Evolutionary conservation across 2,888 invertebrate genomes (phyloP).

Genomic region (Drosophila antonietae): DNA sequence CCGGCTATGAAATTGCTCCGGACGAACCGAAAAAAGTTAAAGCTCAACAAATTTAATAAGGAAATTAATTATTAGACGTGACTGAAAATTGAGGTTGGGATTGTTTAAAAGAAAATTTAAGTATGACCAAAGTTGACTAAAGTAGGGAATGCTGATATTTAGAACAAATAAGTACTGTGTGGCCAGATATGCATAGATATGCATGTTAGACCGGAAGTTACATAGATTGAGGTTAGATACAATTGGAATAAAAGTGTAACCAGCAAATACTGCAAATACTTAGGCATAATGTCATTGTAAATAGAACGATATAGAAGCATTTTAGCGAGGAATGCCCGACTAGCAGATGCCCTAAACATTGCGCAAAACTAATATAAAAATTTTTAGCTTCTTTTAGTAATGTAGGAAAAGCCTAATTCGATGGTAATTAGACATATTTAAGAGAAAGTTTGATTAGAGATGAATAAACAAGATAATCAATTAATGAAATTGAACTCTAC

Average conservation of each 20-base stretch:
- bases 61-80: not conserved
- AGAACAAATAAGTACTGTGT: not conserved
- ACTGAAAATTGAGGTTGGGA: not conserved
- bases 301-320: too few relatives aligned
- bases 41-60: slow-evolving; percentile 32
- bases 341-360: too few relatives aligned
- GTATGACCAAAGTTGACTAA: not conserved
- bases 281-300: too few relatives aligned
- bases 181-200: not conserved
- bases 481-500: too few relatives aligned
- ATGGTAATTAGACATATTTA: too few relatives aligned
- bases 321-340: too few relatives aligned
- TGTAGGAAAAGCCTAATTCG: not conserved
- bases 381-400: too few relatives aligned
- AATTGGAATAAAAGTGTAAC: not conserved
- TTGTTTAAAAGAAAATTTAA: not conserved
- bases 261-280: not conserved
- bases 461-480: not conserved
- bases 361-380: too few relatives aligned
- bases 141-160: not conserved
- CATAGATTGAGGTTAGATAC: not conserved
- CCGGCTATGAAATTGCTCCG: slow-evolving; percentile 18
- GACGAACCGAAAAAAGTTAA: not conserved
- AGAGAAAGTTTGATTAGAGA: not conserved
- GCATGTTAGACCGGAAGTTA: too few relatives aligned